Percentiles rank a stretch among this genome's conserved stretches.
Evolutionary conservation across 1,140 invertebrate genomes (phyloP).

Genomic region (Caenorhabditis inopinata): DNA sequence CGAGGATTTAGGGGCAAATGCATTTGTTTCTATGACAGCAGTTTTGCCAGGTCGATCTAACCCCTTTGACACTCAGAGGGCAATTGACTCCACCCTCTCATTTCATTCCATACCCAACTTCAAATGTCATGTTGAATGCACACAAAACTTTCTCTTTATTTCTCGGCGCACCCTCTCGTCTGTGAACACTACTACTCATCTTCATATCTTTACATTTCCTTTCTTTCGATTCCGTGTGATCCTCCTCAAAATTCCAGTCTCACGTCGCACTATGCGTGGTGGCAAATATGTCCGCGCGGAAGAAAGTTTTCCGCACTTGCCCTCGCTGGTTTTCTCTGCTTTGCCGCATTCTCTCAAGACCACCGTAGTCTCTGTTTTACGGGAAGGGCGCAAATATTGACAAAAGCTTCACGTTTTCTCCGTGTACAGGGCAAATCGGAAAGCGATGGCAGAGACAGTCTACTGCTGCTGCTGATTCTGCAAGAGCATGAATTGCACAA

Average conservation of each 20-base stretch:
- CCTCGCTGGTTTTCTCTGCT: neutral
- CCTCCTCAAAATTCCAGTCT: slow-evolving; percentile 19
- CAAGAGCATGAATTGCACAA: neutral
- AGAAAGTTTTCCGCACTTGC: neutral
- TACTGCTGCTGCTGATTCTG: neutral
- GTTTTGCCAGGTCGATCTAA: neutral
- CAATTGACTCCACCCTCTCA: neutral
- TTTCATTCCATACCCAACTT: neutral
- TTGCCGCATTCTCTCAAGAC: neutral
- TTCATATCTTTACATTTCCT: neutral
- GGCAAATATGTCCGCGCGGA: slow-evolving; percentile 21
- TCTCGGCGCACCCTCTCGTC: neutral
- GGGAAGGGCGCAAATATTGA: slow-evolving; percentile 22
- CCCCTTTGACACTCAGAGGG: slow-evolving; percentile 18
- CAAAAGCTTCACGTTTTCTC: slow-evolving; percentile 30
- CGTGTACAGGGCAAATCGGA: slow-evolving; percentile 25
- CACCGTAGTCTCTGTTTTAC: neutral
- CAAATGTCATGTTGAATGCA: slow-evolving; percentile 17
- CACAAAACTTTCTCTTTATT: neutral
- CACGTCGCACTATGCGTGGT: neutral
- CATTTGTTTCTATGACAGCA: neutral
- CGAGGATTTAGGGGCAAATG: too few species aligned
- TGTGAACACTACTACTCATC: slow-evolving; percentile 9
- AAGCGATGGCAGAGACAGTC: neutral
- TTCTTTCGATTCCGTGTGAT: neutral